Base-by-base conservation (phyloP, 2,113 vertebrate species). In the Bos javanicus region DNA sequence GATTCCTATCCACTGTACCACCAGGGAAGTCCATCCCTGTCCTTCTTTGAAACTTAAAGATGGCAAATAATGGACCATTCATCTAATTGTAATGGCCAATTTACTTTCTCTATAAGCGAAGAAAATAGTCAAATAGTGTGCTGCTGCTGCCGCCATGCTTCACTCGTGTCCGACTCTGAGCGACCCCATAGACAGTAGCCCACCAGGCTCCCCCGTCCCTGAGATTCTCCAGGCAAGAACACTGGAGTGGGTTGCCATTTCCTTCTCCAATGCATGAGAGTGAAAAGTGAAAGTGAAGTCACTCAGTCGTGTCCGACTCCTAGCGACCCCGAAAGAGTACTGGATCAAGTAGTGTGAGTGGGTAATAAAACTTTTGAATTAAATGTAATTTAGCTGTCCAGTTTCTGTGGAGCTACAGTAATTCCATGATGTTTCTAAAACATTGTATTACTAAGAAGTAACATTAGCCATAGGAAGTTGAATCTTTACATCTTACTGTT, bases 401-500 rank as follows among this genome's bases (percentile, higher is more conserved):
- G 62, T 94, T 97, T 97, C 52, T 96, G 17, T 96, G 71, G 59
- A 86, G 83, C 62, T 85, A 43, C 19, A 97, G 54, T 98, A 98
- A 96, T 96, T 97, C 78, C 57, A 97, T 93, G 78, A 97, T 94
- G 85, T 94, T 97, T 96, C 74, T 94, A 95, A 98, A 96, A 74
- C 28, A 76, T 26, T 43, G 78, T 91, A 92, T 97, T 97, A 84
- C 84, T 56, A 71, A 71, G 64, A 83, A 97, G 71, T 93, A 96
- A 93, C 56, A 83, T 90, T 90, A 93, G 80, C 82, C 88, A 92
- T 52, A 83, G 94, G 96, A 95, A 98, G 86, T 95, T 95, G 36
- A 97, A 67, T 92, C 83, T 98, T 97, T 97, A 59, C 23, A 97
- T 98, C n/a, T 39, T 39, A 71, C 67, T 71, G 67, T 39, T 23